phyloP scores from a whole-genome alignment of 1,140 invertebrate species.

The Drosophila sp. region DNA sequence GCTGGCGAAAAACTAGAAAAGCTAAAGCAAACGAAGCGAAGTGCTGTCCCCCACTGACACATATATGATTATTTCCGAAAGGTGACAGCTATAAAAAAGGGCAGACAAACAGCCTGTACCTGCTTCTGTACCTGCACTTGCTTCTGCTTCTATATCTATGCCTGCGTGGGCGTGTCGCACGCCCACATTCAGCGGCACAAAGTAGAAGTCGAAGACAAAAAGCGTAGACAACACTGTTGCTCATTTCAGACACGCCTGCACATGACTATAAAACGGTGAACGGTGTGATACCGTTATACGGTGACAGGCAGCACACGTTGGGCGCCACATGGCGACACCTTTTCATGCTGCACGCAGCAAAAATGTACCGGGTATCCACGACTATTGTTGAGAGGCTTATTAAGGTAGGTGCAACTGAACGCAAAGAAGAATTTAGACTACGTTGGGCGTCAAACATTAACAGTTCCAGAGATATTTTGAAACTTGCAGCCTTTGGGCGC shows the following conservation, averaged over 20 bases:
- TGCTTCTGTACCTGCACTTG: background rate
- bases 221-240: conserved; percentile 73
- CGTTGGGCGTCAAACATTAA: too few species aligned
- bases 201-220: conserved; percentile 65
- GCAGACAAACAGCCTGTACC: conserved; percentile 40
- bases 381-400: background rate
- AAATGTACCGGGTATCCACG: conserved; percentile 2
- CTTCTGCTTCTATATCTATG: too few species aligned
- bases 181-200: conserved; percentile 13
- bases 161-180: background rate
- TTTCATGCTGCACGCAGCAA: conserved; percentile 23
- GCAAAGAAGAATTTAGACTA: too few species aligned
- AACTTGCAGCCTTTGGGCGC: too few species aligned
- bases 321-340: conserved; percentile 49
- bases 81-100: conserved; percentile 80
- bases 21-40: conserved; percentile 80
- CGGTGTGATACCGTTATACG: conserved; percentile 2
- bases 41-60: conserved; percentile 75
- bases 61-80: conserved; percentile 83
- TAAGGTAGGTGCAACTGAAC: too few species aligned
- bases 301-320: conserved; percentile 26
- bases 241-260: conserved; percentile 62
- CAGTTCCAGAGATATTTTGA: too few species aligned
- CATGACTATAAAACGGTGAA: conserved; percentile 30
- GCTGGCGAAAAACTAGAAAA: conserved; percentile 78